Evolutionary conservation across 1,140 invertebrate species (phyloP), one percentile per base, ranked within the genome.

Genomic region (Papilio polyxenes): DNA sequence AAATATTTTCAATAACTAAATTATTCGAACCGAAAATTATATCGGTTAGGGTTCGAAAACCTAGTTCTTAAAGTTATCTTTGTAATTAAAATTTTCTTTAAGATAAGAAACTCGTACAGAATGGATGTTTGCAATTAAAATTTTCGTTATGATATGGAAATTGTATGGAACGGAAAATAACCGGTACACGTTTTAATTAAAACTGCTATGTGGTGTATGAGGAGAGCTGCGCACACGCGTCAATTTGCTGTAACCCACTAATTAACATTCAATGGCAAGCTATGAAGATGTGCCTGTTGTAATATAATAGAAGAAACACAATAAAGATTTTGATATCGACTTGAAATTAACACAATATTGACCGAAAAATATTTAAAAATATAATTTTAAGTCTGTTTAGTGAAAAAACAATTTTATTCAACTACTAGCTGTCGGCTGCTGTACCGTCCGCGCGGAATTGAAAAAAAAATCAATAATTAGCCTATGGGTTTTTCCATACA

Each of bases 121-220:
- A 53, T 53, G 51, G 1, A 53, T 10, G 2, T 53, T 53, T 10
- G 5, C 10, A 53, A 53, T 53, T 53, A 9, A 15, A 53, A 53
- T 44, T 44, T 53, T 53, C 51, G 3, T 53, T 53, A 53, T 53
- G 7, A 53, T 65, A 20, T 65, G 17, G 40, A 44, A 44, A 15
- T 37, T 74, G 13, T 3, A 40, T n/a, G 37, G 31, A 74, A 74
- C 31, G 69, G 69, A 74, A 74, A 74, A 40, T 72, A 74, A 74
- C 69, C 11, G 31, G 31, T 23, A 37, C 31, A 11, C 10, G 13
- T 17, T 31, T 37, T 74, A 74, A 44, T 44, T 37, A 31, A 37
- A 74, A 74, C 9, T 10, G 37, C 8, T 44, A 74, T 62, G 51
- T 15, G 10, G 51, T 53, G 51, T 53, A 17, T 23, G 59, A 62